Percentiles rank a stretch among this genome's conserved stretches.
phyloP scores from a whole-genome alignment of 2,888 invertebrate genomes.

The Scaeva pyrastri region DNA sequence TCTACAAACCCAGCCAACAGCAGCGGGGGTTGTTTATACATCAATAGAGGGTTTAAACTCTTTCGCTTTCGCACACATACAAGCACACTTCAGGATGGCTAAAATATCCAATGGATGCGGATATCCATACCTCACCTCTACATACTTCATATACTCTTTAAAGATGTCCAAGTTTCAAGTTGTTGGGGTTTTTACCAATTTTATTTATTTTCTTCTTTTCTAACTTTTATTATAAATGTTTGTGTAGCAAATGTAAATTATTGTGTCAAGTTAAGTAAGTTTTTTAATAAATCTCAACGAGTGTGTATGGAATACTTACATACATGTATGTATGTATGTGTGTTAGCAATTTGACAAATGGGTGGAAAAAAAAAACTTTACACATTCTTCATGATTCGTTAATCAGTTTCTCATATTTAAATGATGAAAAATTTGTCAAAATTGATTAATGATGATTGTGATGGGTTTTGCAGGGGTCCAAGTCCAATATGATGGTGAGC shows the following conservation, averaged over 20 bases:
- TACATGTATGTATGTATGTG: not conserved
- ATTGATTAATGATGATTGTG: constrained; percentile 68
- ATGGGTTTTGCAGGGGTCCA: constrained; percentile 1
- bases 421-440: constrained; percentile 68
- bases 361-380: constrained; percentile 53
- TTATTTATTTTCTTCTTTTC: not conserved
- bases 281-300: constrained; percentile 45
- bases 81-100: not conserved
- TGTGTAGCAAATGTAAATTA: constrained; percentile 15
- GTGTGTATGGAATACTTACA: not conserved
- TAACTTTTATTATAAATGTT: constrained; percentile 35
- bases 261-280: constrained; percentile 23
- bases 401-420: constrained; percentile 70
- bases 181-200: constrained; percentile 13
- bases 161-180: constrained; percentile 54
- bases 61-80: constrained; percentile 1
- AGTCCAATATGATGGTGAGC: too few species aligned
- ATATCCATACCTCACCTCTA: not conserved
- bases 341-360: constrained; percentile 57
- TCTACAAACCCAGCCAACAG: constrained; percentile 2
- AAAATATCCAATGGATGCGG: not conserved
- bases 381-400: constrained; percentile 65
- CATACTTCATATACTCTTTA: constrained; percentile 36
- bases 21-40: constrained; percentile 27
- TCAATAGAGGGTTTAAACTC: constrained; percentile 31